phyloP scores from a whole-genome alignment of 2,888 invertebrate genomes.

The Epinotia demarniana region DNA sequence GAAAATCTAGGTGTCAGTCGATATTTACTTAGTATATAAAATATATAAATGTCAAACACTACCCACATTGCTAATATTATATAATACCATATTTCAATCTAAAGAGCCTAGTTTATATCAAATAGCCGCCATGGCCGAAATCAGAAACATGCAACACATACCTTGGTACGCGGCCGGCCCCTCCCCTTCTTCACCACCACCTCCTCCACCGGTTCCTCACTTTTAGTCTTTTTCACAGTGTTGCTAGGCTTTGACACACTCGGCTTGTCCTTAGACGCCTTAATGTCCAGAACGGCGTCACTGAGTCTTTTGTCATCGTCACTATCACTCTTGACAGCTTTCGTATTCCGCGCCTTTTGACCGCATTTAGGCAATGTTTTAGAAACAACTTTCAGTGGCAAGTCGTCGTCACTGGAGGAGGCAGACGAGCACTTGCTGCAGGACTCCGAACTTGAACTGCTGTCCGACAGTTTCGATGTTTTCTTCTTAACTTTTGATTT shows the following conservation, averaged over 20 bases:
- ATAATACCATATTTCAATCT: no score
- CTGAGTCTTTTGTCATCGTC: constrained; percentile 66
- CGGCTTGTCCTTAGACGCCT: constrained; percentile 66
- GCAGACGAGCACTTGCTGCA: constrained; percentile 80
- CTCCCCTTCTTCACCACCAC: constrained; percentile 66
- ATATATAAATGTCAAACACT: no score
- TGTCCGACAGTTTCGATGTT: constrained; percentile 67
- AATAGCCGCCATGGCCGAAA: not conserved
- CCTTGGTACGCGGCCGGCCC: constrained; percentile 76
- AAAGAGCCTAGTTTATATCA: no score
- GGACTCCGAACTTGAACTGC: constrained; percentile 80
- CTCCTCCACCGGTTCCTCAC: constrained; percentile 64
- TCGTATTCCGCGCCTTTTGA: constrained; percentile 62
- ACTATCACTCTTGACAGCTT: constrained; percentile 64
- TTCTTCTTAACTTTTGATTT: constrained; percentile 55
- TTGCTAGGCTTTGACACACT: constrained; percentile 63
- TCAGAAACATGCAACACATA: constrained; percentile 56
- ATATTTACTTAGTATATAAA: no score
- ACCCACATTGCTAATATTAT: no score
- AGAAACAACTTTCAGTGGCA: constrained; percentile 75
- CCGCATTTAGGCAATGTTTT: constrained; percentile 71
- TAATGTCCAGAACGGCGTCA: constrained; percentile 64
- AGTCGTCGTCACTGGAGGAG: constrained; percentile 78
- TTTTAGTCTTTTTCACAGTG: constrained; percentile 72
- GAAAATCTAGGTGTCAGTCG: no score